Conservation (phyloP, 2,888 invertebrate genomes). For the Platerodrilus igneus region DNA sequence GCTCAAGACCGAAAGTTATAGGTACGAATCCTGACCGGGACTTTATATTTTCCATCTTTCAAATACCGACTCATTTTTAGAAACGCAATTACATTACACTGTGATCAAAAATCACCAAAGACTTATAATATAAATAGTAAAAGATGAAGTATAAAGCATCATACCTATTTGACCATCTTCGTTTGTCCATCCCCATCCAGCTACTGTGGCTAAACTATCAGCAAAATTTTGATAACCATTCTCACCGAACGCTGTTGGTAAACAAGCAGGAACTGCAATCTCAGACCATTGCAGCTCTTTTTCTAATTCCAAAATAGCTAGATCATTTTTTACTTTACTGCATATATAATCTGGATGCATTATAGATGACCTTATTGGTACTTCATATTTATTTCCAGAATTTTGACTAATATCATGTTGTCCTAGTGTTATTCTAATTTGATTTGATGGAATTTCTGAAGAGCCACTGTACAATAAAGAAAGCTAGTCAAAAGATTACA, state of each 20-base stretch:
- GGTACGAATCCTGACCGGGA: too few relatives aligned
- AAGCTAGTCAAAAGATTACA: not conserved
- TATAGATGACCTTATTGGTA: slow-evolving; percentile 52
- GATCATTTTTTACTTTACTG: slow-evolving; percentile 58
- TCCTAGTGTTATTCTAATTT: slow-evolving; percentile 65
- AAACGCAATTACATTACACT: too few relatives aligned
- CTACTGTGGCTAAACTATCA: slow-evolving; percentile 62
- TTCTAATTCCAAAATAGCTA: slow-evolving; percentile 69
- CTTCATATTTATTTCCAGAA: slow-evolving; percentile 48
- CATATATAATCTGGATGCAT: slow-evolving; percentile 75
- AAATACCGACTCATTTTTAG: too few relatives aligned
- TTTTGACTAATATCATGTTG: slow-evolving; percentile 64
- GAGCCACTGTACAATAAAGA: slow-evolving; percentile 13
- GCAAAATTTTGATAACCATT: slow-evolving; percentile 51
- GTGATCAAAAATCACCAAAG: too few relatives aligned
- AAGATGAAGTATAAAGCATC: not conserved
- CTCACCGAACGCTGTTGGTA: slow-evolving; percentile 56
- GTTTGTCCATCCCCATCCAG: slow-evolving; percentile 84
- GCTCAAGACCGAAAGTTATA: too few relatives aligned
- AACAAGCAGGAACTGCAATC: slow-evolving; percentile 72
- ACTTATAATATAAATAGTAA: too few relatives aligned
- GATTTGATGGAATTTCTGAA: slow-evolving; percentile 54
- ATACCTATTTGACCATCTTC: slow-evolving; percentile 65
- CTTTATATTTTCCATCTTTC: too few relatives aligned
- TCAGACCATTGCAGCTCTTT: slow-evolving; percentile 63